phyloP scores from a whole-genome alignment of 2,888 invertebrate species.

The Oligia latruncula region DNA sequence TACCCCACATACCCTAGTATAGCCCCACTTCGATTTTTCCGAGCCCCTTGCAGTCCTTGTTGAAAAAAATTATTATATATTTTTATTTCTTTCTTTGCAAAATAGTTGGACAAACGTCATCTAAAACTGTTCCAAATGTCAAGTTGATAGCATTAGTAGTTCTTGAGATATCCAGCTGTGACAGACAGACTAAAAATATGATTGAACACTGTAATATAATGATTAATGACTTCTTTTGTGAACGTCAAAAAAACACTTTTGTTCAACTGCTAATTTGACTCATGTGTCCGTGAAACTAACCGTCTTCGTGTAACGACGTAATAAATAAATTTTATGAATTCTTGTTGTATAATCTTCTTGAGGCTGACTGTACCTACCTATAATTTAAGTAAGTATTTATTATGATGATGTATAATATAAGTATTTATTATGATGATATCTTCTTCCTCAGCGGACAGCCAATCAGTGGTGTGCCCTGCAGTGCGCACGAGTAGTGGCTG shows the following conservation, averaged over 20 bases:
- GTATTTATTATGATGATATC: constrained; percentile 10
- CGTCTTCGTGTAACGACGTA: no score
- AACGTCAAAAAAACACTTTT: not conserved
- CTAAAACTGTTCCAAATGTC: no score
- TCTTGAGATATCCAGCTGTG: no score
- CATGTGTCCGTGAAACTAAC: no score
- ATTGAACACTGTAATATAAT: not conserved
- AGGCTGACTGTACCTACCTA: not conserved
- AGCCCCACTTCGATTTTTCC: no score
- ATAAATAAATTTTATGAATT: not conserved
- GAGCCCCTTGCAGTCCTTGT: no score
- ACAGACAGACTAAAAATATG: no score
- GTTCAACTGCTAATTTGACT: not conserved
- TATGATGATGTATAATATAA: not conserved
- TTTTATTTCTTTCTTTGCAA: no score
- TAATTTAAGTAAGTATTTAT: not conserved
- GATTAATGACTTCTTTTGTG: not conserved
- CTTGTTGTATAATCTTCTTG: not conserved
- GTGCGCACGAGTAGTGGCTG: constrained; percentile 87
- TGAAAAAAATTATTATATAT: no score
- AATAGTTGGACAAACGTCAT: no score
- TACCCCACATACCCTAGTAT: no score
- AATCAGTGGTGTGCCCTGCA: constrained; percentile 83
- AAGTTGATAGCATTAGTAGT: no score
- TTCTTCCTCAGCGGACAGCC: constrained; percentile 72